These are phyloP conservation scores for Crocallis elinguaria DNA, from an alignment of 2,888 invertebrate genomes.

Conservation along the genomic window DNA sequence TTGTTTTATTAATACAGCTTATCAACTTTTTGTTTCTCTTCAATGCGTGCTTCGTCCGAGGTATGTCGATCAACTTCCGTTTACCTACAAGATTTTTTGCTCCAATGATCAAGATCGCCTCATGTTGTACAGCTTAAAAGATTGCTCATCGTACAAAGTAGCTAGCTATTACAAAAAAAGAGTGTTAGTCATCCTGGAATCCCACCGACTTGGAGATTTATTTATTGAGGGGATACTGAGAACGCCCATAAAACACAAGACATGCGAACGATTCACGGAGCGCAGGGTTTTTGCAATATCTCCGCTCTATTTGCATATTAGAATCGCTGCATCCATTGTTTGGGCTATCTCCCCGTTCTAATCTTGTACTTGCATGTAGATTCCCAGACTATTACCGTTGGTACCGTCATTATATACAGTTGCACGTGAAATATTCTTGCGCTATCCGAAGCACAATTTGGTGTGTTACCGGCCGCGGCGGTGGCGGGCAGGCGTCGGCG, in stretches of 20 bases:
- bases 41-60: conserved; percentile 11
- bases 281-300: conserved; percentile 58
- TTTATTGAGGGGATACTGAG: conserved; percentile 62
- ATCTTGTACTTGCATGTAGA: conserved; percentile 71
- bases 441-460: conserved; percentile 77
- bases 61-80: conserved; percentile 15
- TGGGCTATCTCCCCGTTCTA: conserved; percentile 68
- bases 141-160: conserved; percentile 60
- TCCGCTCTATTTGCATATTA: conserved; percentile 69
- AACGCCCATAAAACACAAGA: conserved; percentile 45
- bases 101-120: conserved; percentile 13
- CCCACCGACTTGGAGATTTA: conserved; percentile 60
- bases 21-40: conserved; percentile 17
- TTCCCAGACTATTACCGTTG: conserved; percentile 79
- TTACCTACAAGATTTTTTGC: conserved; percentile 17
- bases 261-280: conserved; percentile 57
- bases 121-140: conserved; percentile 29
- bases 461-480: conserved; percentile 57
- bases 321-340: conserved; percentile 73
- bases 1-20: conserved; percentile 5
- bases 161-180: conserved; percentile 60
- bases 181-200: conserved; percentile 72
- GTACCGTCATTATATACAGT: conserved; percentile 77
- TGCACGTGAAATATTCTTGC: conserved; percentile 73
- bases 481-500: conserved; percentile 37